Conservation (phyloP, 2,797 vertebrate species). For the Megalops cyprinoides region DNA sequence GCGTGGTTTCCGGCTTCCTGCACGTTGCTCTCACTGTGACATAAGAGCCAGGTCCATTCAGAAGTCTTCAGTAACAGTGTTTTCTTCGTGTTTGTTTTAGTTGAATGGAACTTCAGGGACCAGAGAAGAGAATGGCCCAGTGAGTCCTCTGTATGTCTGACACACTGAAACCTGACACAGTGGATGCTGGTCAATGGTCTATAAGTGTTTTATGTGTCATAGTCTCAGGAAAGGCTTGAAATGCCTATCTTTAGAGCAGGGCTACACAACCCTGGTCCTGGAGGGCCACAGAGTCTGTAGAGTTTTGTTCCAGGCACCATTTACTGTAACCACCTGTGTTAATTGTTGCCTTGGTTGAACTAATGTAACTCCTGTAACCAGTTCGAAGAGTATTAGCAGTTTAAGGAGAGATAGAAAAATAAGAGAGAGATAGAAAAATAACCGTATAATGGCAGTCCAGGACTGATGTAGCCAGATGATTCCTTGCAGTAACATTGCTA, state of each 20-base stretch:
- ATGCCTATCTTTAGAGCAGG: not conserved
- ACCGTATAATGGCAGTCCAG: not conserved
- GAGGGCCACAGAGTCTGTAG: not conserved
- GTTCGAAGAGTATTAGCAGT: not conserved
- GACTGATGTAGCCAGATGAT: not conserved
- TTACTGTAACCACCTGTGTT: not conserved
- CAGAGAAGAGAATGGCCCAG: not conserved
- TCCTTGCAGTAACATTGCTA: not conserved
- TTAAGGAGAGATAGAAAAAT: not conserved
- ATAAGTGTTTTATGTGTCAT: conserved; percentile 1
- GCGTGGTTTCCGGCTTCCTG: no score
- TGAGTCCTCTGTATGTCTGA: not conserved
- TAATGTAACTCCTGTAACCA: not conserved
- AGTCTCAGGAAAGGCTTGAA: not conserved
- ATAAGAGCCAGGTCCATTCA: not conserved
- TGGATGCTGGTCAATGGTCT: conserved; percentile 4
- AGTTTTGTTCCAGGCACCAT: not conserved
- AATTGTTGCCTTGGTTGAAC: not conserved
- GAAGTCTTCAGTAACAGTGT: not conserved
- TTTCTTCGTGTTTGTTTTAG: not conserved
- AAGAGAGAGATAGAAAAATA: not conserved
- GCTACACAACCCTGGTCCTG: not conserved
- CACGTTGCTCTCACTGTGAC: not conserved
- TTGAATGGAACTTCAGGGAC: not conserved
- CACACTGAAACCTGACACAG: conserved; percentile 1